Evolutionary conservation across 2,888 invertebrate species (phyloP).

Genomic region (Xanthia togata): DNA sequence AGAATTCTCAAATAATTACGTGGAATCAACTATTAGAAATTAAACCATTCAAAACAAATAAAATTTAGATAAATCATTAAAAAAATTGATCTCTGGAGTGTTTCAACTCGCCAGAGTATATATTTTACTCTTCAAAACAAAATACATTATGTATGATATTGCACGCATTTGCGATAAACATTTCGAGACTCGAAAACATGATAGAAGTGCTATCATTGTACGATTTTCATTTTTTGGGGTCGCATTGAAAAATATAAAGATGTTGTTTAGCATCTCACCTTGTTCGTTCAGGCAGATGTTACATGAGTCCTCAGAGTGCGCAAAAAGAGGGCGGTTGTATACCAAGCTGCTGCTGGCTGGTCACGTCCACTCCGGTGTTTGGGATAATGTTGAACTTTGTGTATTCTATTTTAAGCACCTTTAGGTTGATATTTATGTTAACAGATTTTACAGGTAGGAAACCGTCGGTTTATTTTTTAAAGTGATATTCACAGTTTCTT

Average conservation of each 20-base stretch:
- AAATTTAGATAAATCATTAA: conserved; percentile 5
- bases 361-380: conserved; percentile 61
- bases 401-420: conserved; percentile 45
- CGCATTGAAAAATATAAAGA: conserved; percentile 51
- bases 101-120: conserved; percentile 20
- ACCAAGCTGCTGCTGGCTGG: too few relatives aligned
- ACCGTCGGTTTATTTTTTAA: not conserved
- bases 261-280: conserved; percentile 61
- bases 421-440: conserved; percentile 36
- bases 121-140: conserved; percentile 31
- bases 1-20: not conserved
- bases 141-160: conserved; percentile 43
- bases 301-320: conserved; percentile 46
- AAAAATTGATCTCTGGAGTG: conserved; percentile 9
- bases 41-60: conserved; percentile 1
- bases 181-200: conserved; percentile 41
- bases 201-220: conserved; percentile 46
- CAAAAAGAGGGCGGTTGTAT: conserved; percentile 42
- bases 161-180: conserved; percentile 37
- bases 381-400: conserved; percentile 53
- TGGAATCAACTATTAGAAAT: too few relatives aligned
- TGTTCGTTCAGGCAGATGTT: conserved; percentile 63
- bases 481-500: not conserved
- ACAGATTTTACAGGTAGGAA: not conserved
- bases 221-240: conserved; percentile 49